Evolutionary conservation across 92 coral and sea anemone genomes (phyloP).

Genomic region (Desmophyllum pertusum): DNA sequence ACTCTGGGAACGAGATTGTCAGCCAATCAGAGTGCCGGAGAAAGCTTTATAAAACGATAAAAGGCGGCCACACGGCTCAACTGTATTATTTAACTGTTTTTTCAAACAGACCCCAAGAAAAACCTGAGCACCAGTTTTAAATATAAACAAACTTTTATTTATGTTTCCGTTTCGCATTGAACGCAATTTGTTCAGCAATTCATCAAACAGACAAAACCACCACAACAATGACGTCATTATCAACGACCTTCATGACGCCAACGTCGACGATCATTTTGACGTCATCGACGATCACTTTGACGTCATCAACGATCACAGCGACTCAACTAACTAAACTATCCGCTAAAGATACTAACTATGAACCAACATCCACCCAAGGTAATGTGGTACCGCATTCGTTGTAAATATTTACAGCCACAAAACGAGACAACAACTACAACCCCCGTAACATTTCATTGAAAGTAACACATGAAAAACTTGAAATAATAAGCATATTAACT

Average conservation of each 20-base stretch:
- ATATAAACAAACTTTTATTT: background rate
- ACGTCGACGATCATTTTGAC: background rate
- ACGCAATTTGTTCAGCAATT: background rate
- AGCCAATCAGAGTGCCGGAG: too few species aligned
- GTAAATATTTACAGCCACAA: too few species aligned
- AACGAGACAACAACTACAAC: too few species aligned
- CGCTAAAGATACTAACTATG: background rate
- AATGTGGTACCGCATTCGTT: background rate
- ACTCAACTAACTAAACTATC: background rate
- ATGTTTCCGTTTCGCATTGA: background rate
- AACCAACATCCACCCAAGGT: background rate
- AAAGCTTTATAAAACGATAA: too few species aligned
- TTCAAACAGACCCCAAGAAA: too few species aligned
- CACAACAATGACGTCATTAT: conserved; percentile 2
- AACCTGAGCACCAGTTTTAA: background rate
- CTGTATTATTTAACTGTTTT: too few species aligned
- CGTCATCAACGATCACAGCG: background rate
- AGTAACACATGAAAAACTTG: too few species aligned
- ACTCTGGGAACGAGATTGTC: too few species aligned
- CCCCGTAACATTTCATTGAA: too few species aligned
- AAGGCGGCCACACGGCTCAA: too few species aligned
- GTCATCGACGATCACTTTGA: background rate
- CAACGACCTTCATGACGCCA: background rate
- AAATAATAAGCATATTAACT: too few species aligned
- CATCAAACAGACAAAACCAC: background rate